A percentile compares a stretch with the other conserved stretches of the same genome.
Evolutionary conservation across 2,113 vertebrate genomes (phyloP).

Genomic region (Cichladusa arquata): DNA sequence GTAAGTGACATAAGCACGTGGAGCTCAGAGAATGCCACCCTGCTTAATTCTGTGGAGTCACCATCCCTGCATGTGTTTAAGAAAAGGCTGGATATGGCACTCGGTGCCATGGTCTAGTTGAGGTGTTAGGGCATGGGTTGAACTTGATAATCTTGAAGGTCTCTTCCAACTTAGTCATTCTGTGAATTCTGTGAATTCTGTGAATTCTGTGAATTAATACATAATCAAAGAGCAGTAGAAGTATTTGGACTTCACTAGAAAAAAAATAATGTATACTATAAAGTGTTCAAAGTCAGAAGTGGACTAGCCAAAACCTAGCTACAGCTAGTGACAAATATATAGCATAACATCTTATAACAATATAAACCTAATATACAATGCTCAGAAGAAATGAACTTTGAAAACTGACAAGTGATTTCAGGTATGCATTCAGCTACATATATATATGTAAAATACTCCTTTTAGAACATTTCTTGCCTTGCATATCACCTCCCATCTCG

Average conservation of each 20-base stretch:
- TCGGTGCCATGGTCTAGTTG: too few species aligned
- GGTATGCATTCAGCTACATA: neutral
- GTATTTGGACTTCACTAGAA: neutral
- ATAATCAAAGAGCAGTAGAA: neutral
- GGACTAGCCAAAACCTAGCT: neutral
- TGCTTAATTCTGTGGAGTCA: neutral
- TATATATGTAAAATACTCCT: neutral
- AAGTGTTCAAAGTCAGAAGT: neutral
- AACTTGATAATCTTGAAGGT: too few species aligned
- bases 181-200: too few species aligned
- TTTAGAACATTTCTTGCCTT: neutral
- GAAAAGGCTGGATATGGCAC: too few species aligned
- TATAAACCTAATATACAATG: neutral
- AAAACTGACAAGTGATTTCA: neutral
- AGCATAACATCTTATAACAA: neutral
- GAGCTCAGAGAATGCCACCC: neutral
- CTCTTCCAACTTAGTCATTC: too few species aligned
- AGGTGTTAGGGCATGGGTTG: too few species aligned
- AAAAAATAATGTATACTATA: neutral
- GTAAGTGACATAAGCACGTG: neutral
- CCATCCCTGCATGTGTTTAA: too few species aligned
- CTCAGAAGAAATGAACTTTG: neutral
- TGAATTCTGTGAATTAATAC: too few species aligned
- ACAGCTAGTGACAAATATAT: neutral
- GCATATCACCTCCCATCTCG: neutral